Percentiles rank a stretch among this genome's conserved stretches.
Conservation (phyloP, 2,797 vertebrate species). For the Periparus ater region DNA sequence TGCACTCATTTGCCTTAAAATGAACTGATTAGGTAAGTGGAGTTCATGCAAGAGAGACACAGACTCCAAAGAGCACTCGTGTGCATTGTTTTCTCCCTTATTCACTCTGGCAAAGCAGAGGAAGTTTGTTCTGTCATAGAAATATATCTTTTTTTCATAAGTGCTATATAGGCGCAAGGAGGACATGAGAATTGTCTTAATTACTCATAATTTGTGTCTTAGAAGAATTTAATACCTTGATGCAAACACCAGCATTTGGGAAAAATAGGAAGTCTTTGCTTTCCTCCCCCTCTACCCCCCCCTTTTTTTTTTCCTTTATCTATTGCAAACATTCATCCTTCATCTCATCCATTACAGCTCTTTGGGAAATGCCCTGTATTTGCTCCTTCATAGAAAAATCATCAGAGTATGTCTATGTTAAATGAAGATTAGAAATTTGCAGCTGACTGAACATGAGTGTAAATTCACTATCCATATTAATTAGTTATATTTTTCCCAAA, state of each 20-base stretch:
- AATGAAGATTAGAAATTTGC: conserved; percentile 27
- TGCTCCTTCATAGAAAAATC: not conserved
- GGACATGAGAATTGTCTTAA: not conserved
- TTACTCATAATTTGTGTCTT: not conserved
- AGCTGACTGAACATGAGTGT: not conserved
- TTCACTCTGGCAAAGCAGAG: not conserved
- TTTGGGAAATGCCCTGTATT: not conserved
- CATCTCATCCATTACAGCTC: not conserved
- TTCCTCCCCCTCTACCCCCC: rapidly evolving
- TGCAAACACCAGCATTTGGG: not conserved
- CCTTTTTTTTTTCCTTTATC: rapidly evolving
- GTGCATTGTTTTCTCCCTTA: not conserved
- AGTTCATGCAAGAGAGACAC: not conserved
- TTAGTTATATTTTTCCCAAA: conserved; percentile 14
- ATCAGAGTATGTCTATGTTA: not conserved
- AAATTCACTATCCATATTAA: conserved; percentile 4
- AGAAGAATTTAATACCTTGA: not conserved
- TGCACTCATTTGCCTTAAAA: not conserved
- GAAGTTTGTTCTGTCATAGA: not conserved
- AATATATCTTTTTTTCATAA: not conserved
- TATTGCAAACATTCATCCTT: not conserved
- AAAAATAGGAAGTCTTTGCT: not conserved
- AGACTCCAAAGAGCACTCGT: not conserved
- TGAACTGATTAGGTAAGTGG: not conserved
- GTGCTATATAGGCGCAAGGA: not conserved